Evolutionary conservation across 1,140 invertebrate genomes (phyloP), one percentile per base, ranked within the genome.

Genomic region (Aphis craccivora): DNA sequence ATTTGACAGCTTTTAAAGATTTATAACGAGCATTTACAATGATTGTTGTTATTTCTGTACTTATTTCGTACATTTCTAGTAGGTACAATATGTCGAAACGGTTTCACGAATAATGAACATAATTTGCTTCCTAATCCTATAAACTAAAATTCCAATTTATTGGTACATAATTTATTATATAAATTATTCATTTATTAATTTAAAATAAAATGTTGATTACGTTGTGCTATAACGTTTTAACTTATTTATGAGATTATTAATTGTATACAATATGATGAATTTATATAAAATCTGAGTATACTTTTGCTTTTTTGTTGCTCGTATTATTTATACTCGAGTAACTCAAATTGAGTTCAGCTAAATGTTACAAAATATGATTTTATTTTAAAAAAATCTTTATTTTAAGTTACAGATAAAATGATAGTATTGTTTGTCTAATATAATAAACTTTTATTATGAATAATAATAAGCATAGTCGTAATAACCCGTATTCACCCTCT

Each of bases 1-100:
- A 76, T 76, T 76, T 76, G 60, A 76, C 60, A 76, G 60, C 60
- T n/a, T 76, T 76, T 76, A 76, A 76, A 76, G 60, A 76, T 76
- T 76, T 76, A 76, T 76, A 76, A 76, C 60, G n/a, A n/a, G n/a
- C 60, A 76, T 76, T 76, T 76, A 76, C 30, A 76, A 76, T n/a
- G 30, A 18, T 20, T n/a, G 30, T n/a, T n/a, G n/a, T 76, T 76
- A 76, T 76, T 76, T 76, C n/a, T 76, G 25, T 67, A n/a, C 60
- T 76, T 76, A 76, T 35, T n/a, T 14, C 11, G 30, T 35, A 76
- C n/a, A 76, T 76, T n/a, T 76, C 60, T 35, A 76, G n/a, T 76
- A 76, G 60, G 60, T 76, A 76, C 60, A 76, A 76, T 51, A 51
- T 76, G n/a, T 35, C 30, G 60, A n/a, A 35, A 76, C 60, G 18